Percentiles rank a stretch among this genome's conserved stretches.
These are phyloP conservation scores for Cottus gobio DNA, from an alignment of 2,113 vertebrate genomes.

Conservation along the genomic window DNA sequence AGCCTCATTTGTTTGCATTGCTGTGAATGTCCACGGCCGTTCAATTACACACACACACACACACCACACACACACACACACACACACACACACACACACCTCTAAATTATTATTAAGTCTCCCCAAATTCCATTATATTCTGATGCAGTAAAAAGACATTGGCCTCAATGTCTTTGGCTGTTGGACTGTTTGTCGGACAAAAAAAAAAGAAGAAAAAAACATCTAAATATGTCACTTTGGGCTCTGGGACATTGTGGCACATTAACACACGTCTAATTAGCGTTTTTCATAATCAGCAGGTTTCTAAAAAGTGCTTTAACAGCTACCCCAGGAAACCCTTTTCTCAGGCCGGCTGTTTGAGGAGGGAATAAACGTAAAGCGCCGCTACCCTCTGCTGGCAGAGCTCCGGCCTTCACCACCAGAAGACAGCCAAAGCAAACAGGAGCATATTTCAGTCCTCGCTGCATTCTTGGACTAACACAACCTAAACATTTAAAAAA, in stretches of 20 bases:
- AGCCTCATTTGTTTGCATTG: not conserved
- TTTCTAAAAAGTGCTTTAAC: not conserved
- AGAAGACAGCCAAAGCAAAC: not conserved
- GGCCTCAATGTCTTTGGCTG: not conserved
- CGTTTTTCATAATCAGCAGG: not conserved
- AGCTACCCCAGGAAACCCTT: not conserved
- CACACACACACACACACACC: not conserved
- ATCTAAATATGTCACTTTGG: not conserved
- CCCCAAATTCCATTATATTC: not conserved
- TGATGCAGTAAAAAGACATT: too few species aligned
- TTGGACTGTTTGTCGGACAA: not conserved
- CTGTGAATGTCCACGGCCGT: not conserved
- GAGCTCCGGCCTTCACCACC: not conserved
- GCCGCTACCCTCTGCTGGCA: slow-evolving; percentile 51
- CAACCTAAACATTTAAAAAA: not conserved
- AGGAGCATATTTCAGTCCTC: not conserved
- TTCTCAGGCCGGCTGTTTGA: not conserved
- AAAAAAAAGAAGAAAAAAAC: not conserved
- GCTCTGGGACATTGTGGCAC: not conserved
- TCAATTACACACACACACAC: not conserved
- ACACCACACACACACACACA: not conserved
- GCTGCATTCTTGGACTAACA: not conserved
- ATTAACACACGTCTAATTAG: not conserved
- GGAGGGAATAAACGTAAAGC: not conserved
- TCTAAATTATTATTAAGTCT: not conserved